These are phyloP conservation scores for Grantiella picta DNA, from an alignment of 2,113 vertebrate species.

Conservation along the genomic window DNA sequence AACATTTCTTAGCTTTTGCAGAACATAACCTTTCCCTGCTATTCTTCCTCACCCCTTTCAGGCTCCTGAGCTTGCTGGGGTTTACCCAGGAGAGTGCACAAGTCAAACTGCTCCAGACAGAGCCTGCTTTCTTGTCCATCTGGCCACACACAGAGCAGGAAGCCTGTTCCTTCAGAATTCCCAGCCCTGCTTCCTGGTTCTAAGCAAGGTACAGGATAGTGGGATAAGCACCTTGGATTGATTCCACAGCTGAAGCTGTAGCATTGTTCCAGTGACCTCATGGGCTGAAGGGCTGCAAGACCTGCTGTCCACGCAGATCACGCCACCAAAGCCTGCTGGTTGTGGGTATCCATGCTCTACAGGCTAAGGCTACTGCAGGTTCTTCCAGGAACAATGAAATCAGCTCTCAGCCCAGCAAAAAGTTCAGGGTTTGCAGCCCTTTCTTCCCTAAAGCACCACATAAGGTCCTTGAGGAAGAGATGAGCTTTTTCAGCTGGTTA, in stretches of 20 bases:
- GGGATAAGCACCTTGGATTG: background rate
- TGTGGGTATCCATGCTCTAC: background rate
- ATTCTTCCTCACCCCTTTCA: background rate
- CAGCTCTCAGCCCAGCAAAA: background rate
- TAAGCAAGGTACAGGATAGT: background rate
- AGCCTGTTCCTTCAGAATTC: background rate
- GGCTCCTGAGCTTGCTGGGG: background rate
- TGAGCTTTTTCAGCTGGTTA: background rate
- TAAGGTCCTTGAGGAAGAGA: background rate
- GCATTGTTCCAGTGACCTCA: background rate
- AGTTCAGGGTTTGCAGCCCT: background rate
- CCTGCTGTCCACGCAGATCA: background rate
- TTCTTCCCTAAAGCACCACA: background rate
- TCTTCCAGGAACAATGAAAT: background rate
- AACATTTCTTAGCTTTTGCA: background rate
- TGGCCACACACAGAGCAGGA: conserved; percentile 5
- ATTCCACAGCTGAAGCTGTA: background rate
- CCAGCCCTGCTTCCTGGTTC: background rate
- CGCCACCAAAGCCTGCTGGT: background rate
- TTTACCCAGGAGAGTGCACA: background rate
- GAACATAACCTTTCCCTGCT: background rate
- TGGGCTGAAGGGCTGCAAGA: background rate
- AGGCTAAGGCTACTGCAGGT: background rate
- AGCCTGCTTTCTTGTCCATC: conserved; percentile 1
- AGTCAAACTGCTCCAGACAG: background rate